Conservation (phyloP, 2,113 vertebrate genomes). For the Sardina pilchardus region DNA sequence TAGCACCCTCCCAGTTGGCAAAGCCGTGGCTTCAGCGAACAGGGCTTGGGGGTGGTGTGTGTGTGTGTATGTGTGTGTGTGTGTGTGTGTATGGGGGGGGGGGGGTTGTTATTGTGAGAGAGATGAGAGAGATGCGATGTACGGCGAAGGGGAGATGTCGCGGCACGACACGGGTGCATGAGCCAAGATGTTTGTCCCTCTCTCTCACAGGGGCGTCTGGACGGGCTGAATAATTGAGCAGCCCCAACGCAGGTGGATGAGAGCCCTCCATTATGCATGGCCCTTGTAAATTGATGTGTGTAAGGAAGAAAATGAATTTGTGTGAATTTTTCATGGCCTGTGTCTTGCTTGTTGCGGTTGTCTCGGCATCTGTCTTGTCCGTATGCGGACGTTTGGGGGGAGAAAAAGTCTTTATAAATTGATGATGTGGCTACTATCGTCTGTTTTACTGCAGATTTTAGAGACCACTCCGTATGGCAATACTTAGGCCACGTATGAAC, state of each 20-base stretch:
- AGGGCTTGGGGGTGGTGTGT: background rate
- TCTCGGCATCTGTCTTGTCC: background rate
- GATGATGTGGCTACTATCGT: background rate
- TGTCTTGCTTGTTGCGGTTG: constrained; percentile 4
- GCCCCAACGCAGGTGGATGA: constrained; percentile 50
- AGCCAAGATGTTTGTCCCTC: constrained; percentile 51
- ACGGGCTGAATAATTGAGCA: constrained; percentile 63
- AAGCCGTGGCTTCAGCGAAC: background rate
- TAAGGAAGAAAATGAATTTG: constrained; percentile 40
- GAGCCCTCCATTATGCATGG: constrained; percentile 59
- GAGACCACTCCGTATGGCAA: constrained; percentile 17
- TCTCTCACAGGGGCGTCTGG: constrained; percentile 52
- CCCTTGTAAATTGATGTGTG: constrained; percentile 35
- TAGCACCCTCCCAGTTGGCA: background rate
- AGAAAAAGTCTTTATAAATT: background rate
- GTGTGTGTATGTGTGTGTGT: no score
- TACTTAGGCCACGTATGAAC: background rate
- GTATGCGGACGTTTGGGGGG: background rate
- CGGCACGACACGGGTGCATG: constrained; percentile 49
- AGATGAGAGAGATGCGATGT: background rate
- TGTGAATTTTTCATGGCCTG: constrained; percentile 30
- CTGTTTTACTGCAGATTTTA: constrained; percentile 13
- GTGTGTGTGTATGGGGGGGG: no score
- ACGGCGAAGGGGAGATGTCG: background rate
- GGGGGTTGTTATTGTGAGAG: background rate